Evolutionary conservation across 2,888 invertebrate genomes (phyloP), one percentile per base, ranked within the genome.

Genomic region (Caradrina kadenii): DNA sequence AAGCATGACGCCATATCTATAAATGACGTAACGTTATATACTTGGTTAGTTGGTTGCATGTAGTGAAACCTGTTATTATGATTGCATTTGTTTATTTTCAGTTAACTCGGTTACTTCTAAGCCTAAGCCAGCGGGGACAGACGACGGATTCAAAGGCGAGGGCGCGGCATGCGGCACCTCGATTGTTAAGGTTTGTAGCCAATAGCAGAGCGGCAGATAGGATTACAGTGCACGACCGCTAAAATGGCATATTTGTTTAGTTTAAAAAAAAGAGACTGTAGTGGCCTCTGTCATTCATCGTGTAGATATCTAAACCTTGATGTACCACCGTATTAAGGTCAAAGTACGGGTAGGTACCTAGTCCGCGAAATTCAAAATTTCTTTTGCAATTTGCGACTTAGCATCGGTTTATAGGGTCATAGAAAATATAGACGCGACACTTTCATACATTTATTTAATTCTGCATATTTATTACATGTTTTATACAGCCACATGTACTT

Each of bases 71-170:
- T 56, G 56, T 59, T 68, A 63, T 59, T 53, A 65, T 68, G 58
- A 74, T 71, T 69, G 61, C 35, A 17, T 65, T 35, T 76, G 54
- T 73, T 76, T 79, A 62, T 73, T 93, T 93, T 22, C 91, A 94
- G 94, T 85, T 10, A 93, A 92, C 71, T 87, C 93, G 0, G 85
- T 89, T 49, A 90, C 93, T 50, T 81, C 90, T 1, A 96, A 96
- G 81, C 92, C 96, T 26, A 97, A 97, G 90, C 96, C 97, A 6
- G 96, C 96, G 53, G 97, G 97, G 7, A 96, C 96, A 0, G 97
- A 97, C 88, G 97, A 98, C 94, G 97, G 97, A 64, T 97, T 97
- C 90, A 97, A 97, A 90, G 96, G 97, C 70, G 97, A 97, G 87
- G 97, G 97, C 39, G 97, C 97, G 54, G 97, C 97, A 59, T 97